A percentile compares a stretch with the other conserved stretches of the same genome.
phyloP scores from a whole-genome alignment of 2,113 vertebrate species.

The Hyla sarda region DNA sequence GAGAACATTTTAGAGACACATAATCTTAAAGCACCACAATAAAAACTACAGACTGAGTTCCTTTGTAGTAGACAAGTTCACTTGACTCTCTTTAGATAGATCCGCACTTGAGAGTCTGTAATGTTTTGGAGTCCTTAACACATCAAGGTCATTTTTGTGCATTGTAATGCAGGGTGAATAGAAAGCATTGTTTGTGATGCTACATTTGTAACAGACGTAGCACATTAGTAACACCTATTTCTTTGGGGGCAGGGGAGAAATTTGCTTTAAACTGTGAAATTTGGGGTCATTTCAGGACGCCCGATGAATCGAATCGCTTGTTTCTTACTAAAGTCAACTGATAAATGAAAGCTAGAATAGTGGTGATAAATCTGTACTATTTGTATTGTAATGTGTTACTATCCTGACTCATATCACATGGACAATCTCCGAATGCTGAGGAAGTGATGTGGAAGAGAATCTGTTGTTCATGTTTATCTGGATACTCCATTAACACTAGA shows the following conservation, averaged over 20 bases:
- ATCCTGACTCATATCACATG: not conserved
- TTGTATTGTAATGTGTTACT: conserved; percentile 21
- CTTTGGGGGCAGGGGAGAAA: not conserved
- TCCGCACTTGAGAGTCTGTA: not conserved
- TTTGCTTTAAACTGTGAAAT: not conserved
- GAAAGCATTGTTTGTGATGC: not conserved
- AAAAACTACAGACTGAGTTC: not conserved
- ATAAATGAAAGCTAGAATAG: not conserved
- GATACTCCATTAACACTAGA: not conserved
- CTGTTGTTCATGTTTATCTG: not conserved
- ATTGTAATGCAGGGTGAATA: not conserved
- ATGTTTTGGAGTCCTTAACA: conserved; percentile 16
- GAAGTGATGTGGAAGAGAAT: not conserved
- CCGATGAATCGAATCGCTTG: not conserved
- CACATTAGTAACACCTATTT: conserved; percentile 2
- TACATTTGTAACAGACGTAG: not conserved
- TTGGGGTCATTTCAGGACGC: conserved; percentile 19
- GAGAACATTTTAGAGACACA: no score
- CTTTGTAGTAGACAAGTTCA: not conserved
- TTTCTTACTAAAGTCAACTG: not conserved
- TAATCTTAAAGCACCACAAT: not conserved
- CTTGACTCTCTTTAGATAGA: not conserved
- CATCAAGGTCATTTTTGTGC: not conserved
- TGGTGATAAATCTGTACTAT: not conserved
- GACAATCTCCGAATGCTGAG: not conserved